These are phyloP conservation scores for Micromys minutus DNA, from an alignment of 2,113 vertebrate species.

Conservation along the genomic window DNA sequence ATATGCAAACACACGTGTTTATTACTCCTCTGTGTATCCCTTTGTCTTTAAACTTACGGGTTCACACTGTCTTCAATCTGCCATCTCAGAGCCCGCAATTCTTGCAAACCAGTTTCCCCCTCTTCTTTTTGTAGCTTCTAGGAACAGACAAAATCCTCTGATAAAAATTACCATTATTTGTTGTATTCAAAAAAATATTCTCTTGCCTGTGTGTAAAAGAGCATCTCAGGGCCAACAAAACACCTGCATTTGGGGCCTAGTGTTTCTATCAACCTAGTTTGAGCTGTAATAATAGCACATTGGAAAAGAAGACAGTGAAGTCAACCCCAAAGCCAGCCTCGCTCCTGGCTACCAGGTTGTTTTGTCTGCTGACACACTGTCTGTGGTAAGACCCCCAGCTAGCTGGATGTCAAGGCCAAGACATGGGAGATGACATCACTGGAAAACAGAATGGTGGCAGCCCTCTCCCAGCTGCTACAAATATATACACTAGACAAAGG, in stretches of 20 bases:
- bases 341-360: background rate
- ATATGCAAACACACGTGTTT: background rate
- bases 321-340: background rate
- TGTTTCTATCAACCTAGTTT: background rate
- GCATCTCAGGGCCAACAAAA: background rate
- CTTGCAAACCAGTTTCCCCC: background rate
- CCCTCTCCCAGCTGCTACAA: background rate
- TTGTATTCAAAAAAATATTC: background rate
- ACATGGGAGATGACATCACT: slow-evolving; percentile 59
- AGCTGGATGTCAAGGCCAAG: slow-evolving; percentile 34
- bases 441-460: background rate
- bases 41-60: background rate
- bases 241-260: background rate
- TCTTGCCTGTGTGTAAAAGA: background rate
- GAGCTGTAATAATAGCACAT: background rate
- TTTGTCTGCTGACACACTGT: slow-evolving; percentile 8
- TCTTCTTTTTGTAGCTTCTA: background rate
- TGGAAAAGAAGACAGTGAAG: background rate
- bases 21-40: background rate
- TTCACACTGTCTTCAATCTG: background rate
- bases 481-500: slow-evolving; percentile 4
- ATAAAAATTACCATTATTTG: background rate
- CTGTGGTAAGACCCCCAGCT: slow-evolving; percentile 14
- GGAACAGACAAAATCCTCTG: background rate
- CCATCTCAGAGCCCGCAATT: background rate